Conservation (phyloP, 2,113 vertebrate species). For the Seriola rivoliana region DNA sequence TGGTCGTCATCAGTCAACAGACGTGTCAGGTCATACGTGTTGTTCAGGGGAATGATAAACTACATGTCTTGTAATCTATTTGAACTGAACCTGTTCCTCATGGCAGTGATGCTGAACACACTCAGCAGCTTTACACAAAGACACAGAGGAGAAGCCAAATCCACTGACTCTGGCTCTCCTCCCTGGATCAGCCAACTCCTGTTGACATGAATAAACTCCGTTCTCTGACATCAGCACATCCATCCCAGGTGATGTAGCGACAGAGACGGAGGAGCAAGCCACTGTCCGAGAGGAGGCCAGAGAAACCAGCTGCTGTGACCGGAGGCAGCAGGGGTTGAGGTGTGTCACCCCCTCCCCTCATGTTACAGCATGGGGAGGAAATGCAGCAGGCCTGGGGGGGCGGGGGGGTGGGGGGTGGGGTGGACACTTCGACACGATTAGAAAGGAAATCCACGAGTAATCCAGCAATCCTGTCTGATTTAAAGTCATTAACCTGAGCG, state of each 20-base stretch:
- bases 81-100: no score
- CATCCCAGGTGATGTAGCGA: not conserved
- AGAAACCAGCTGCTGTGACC: no score
- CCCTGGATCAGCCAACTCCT: not conserved
- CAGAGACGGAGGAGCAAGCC: not conserved
- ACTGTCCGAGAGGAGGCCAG: no score
- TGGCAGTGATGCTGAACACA: not conserved
- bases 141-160: not conserved
- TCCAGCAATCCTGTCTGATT: conserved; percentile 79
- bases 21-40: no score
- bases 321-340: no score
- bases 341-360: no score
- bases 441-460: conserved; percentile 76
- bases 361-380: conserved; percentile 18
- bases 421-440: conserved; percentile 53
- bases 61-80: no score
- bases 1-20: no score
- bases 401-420: not conserved
- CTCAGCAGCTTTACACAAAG: not conserved
- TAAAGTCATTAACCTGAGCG: conserved; percentile 69
- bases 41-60: no score
- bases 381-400: conserved; percentile 13
- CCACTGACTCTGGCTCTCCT: not conserved
- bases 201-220: not conserved
- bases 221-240: conserved; percentile 4